Conservation (phyloP, 2,113 vertebrate species). For the Ophthalmolycus amberensis region DNA sequence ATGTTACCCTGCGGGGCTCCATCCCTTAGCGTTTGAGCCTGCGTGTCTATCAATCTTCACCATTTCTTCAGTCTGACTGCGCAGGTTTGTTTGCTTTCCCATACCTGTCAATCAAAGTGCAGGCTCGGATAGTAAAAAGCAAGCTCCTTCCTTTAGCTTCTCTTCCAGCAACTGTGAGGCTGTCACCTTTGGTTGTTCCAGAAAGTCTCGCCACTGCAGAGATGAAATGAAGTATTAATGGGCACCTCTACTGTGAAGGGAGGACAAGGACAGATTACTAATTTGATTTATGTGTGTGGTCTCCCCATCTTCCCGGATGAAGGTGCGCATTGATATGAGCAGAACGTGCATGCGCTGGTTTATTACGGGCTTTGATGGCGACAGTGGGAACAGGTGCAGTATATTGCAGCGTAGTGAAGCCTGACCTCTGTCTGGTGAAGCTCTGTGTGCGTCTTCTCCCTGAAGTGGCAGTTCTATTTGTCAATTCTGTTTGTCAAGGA, state of each 20-base stretch:
- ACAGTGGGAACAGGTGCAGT: conserved; percentile 45
- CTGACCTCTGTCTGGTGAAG: conserved; percentile 26
- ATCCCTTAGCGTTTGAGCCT: conserved; percentile 13
- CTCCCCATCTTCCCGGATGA: conserved; percentile 30
- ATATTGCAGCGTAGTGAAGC: conserved; percentile 29
- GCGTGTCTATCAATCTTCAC: conserved; percentile 20
- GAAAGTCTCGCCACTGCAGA: conserved; percentile 33
- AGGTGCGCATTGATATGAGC: conserved; percentile 54
- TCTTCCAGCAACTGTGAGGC: conserved; percentile 6
- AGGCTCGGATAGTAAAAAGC: conserved; percentile 21
- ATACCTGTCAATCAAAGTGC: conserved; percentile 58
- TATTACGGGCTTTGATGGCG: conserved; percentile 29
- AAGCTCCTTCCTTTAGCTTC: conserved; percentile 27
- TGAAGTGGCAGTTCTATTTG: background rate
- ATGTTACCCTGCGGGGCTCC: conserved; percentile 6
- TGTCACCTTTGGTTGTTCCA: conserved; percentile 45
- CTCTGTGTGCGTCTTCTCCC: background rate
- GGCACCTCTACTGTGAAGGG: conserved; percentile 44
- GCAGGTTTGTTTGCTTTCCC: conserved; percentile 45
- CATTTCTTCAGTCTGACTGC: conserved; percentile 26
- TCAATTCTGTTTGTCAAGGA: background rate
- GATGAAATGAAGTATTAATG: conserved; percentile 64
- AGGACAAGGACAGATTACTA: conserved; percentile 58
- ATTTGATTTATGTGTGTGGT: conserved; percentile 61
- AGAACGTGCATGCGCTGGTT: conserved; percentile 23